Evolutionary conservation across 2,113 vertebrate species (phyloP).

Genomic region (Otis tarda): DNA sequence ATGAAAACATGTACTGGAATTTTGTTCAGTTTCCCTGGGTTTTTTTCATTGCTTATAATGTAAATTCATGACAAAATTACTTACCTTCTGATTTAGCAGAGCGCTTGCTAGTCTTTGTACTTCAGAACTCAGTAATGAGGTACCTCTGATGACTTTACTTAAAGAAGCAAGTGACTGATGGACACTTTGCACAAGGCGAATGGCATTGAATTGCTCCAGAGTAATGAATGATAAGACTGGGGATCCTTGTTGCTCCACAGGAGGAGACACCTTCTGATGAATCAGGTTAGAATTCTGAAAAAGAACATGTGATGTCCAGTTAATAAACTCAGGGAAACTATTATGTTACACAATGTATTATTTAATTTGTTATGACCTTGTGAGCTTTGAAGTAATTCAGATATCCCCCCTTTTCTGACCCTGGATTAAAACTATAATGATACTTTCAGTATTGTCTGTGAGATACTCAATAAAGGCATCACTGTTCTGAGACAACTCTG

Average conservation of each 20-base stretch:
- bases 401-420: background rate
- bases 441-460: background rate
- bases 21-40: background rate
- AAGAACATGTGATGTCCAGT: background rate
- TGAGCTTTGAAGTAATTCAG: background rate
- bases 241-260: slow-evolving; percentile 84
- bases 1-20: background rate
- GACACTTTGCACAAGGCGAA: slow-evolving; percentile 89
- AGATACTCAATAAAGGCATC: background rate
- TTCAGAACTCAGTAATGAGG: slow-evolving; percentile 86
- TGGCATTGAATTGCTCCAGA: slow-evolving; percentile 90
- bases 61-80: background rate
- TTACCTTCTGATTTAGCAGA: slow-evolving; percentile 95
- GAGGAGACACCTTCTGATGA: slow-evolving; percentile 89
- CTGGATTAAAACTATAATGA: background rate
- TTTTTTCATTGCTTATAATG: background rate
- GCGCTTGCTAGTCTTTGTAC: slow-evolving; percentile 90
- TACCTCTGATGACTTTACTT: slow-evolving; percentile 96
- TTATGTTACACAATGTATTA: background rate
- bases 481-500: background rate
- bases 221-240: slow-evolving; percentile 88
- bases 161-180: slow-evolving; percentile 95
- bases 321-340: background rate
- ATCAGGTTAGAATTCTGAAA: slow-evolving; percentile 90
- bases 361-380: background rate